These are phyloP conservation scores for Lampropteryx suffumata DNA, from an alignment of 2,888 invertebrate genomes.

Conservation along the genomic window DNA sequence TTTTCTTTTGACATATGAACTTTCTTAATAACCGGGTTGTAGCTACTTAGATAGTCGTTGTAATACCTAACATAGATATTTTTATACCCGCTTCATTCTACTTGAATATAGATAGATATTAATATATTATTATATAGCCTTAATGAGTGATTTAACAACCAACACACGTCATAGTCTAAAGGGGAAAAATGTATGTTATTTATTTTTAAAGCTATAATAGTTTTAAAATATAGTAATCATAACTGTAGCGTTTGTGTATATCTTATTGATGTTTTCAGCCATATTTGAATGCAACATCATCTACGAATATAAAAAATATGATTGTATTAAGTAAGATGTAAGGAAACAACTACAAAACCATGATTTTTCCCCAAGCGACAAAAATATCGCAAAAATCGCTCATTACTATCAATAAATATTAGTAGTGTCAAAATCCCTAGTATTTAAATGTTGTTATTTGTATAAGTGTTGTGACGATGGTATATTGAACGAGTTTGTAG, in stretches of 20 bases:
- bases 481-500: constrained; percentile 5
- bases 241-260: too few relatives aligned
- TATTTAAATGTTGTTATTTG: constrained; percentile 34
- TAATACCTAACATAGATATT: constrained; percentile 53
- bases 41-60: constrained; percentile 44
- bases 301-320: too few relatives aligned
- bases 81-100: constrained; percentile 62
- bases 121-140: constrained; percentile 3
- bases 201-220: too few relatives aligned
- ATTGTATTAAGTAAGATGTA: too few relatives aligned
- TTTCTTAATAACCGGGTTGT: constrained; percentile 41
- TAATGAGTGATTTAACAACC: constrained; percentile 1
- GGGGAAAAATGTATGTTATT: not conserved
- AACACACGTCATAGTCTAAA: not conserved
- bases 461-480: constrained; percentile 34
- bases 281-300: too few relatives aligned
- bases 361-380: not conserved
- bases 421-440: constrained; percentile 31
- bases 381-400: constrained; percentile 14
- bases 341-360: too few relatives aligned
- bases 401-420: constrained; percentile 22
- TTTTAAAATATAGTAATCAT: too few relatives aligned
- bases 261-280: too few relatives aligned
- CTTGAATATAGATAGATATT: constrained; percentile 16
- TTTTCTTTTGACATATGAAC: constrained; percentile 12